A percentile compares a stretch with the other conserved stretches of the same genome.
Evolutionary conservation across 2,888 invertebrate species (phyloP).

Genomic region (Netelia virgata): DNA sequence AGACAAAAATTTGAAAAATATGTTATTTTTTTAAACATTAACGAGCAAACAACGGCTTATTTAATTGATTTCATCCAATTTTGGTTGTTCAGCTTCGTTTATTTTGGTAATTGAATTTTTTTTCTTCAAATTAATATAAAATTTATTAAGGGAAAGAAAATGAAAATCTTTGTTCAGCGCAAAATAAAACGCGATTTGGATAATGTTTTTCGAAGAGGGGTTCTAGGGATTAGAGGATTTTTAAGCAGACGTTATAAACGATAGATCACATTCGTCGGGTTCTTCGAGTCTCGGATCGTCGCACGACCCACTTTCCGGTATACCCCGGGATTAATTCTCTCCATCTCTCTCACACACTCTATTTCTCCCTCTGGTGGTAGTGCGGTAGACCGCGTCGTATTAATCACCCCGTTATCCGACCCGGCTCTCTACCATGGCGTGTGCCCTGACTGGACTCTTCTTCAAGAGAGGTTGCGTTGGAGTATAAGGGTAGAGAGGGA

Average conservation of each 20-base stretch:
- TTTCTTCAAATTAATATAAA: background rate
- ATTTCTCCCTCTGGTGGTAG: constrained; percentile 5
- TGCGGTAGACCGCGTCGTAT: constrained; percentile 58
- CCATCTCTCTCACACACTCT: constrained; percentile 13
- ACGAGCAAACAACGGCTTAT: too few species aligned
- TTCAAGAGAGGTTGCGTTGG: background rate
- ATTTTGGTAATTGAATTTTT: background rate
- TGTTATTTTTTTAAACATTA: too few species aligned
- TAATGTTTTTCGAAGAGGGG: too few species aligned
- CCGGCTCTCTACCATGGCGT: constrained; percentile 1
- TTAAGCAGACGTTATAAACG: constrained; percentile 5
- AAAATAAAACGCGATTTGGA: too few species aligned
- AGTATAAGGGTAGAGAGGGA: background rate
- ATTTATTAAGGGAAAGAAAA: background rate
- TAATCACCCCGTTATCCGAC: constrained; percentile 58
- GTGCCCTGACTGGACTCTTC: constrained; percentile 33
- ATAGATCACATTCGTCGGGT: constrained; percentile 8
- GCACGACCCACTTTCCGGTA: constrained; percentile 56
- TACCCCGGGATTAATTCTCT: constrained; percentile 49
- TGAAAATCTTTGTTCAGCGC: background rate
- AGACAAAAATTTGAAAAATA: too few species aligned
- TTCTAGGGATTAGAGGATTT: constrained; percentile 6
- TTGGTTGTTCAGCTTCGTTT: too few species aligned
- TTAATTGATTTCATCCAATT: too few species aligned
- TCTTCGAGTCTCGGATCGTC: constrained; percentile 34